These are phyloP conservation scores for Malurus leucopterus DNA, from an alignment of 2,797 vertebrate species.

Conservation along the genomic window DNA sequence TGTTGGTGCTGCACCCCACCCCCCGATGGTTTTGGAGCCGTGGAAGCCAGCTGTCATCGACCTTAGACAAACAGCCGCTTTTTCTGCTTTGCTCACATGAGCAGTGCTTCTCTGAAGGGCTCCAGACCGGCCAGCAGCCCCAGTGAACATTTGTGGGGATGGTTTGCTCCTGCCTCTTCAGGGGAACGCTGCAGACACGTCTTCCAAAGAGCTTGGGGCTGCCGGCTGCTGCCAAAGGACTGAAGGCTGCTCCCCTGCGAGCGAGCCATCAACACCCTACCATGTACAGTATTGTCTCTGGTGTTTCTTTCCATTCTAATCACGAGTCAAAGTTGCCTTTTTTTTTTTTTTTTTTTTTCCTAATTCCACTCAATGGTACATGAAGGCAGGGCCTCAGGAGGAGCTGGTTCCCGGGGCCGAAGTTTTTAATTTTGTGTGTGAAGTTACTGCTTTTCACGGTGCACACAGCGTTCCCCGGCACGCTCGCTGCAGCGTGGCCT, in stretches of 20 bases:
- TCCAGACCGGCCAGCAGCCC: background rate
- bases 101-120: background rate
- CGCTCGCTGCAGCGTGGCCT: background rate
- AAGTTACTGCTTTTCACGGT: background rate
- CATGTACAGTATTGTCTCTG: slow-evolving; percentile 36
- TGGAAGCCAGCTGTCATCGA: background rate
- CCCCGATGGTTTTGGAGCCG: background rate
- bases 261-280: slow-evolving; percentile 6
- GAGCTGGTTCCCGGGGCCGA: slow-evolving; percentile 38
- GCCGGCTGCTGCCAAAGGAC: slow-evolving; percentile 37
- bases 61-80: background rate
- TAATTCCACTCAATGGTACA: slow-evolving; percentile 36
- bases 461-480: background rate
- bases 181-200: slow-evolving; percentile 13
- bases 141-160: background rate
- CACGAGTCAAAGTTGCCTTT: background rate
- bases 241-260: background rate
- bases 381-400: slow-evolving; percentile 60
- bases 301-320: slow-evolving; percentile 12
- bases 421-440: slow-evolving; percentile 13
- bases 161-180: slow-evolving; percentile 46
- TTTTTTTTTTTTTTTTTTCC: background rate
- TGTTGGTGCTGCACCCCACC: background rate
- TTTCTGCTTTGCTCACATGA: background rate
- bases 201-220: slow-evolving; percentile 53